Base-by-base conservation (phyloP, 1,140 invertebrate genomes). In the Drosophila erecta region DNA sequence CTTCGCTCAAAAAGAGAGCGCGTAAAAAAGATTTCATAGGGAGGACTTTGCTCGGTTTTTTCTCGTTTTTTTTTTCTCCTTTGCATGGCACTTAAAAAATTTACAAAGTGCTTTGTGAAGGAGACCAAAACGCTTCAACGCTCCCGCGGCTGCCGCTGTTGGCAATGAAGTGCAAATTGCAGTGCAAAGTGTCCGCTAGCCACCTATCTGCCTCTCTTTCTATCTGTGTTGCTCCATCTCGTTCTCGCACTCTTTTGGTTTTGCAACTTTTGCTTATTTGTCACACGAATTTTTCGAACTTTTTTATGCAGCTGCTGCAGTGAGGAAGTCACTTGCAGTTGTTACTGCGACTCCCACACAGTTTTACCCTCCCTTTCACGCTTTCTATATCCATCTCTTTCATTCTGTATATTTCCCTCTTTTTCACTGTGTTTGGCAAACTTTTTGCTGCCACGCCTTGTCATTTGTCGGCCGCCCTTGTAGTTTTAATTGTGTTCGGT, bases 111-210 rank as follows among this genome's bases (percentile, higher is more conserved):
- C 84, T 87, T 89, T 87, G 84, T 66, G 49, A 57, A 76, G 72
- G 53, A 76, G 71, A 87, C 74, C 78, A 85, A 78, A 80, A 83
- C 78, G 76, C 71, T 77, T 77, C 80, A 79, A 46, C 58, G 69
- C 75, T 46, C 30, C 51, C 37, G 30, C 61, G 27, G 59, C 46
- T 11, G 27, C 46, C 24, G 56, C 74, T 69, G 83, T 43, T 76
- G 79, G 83, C 83, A 87, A 87, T 87, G 83, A 87, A 89, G 83
- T 87, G 83, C 79, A 87, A 87, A 87, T 87, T 87, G 83, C 84
- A 87, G 79, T 64, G 76, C 38, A 87, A 86, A 87, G 83, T 86
- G 81, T 86, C 76, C 67, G 60, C 71, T 46, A 56, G 62, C 44
- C 41, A 38, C 22, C 44, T n/a, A 15, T 12, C 43, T 41, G n/a